phyloP scores from a whole-genome alignment of 2,113 vertebrate genomes.

The Ictalurus punctatus region DNA sequence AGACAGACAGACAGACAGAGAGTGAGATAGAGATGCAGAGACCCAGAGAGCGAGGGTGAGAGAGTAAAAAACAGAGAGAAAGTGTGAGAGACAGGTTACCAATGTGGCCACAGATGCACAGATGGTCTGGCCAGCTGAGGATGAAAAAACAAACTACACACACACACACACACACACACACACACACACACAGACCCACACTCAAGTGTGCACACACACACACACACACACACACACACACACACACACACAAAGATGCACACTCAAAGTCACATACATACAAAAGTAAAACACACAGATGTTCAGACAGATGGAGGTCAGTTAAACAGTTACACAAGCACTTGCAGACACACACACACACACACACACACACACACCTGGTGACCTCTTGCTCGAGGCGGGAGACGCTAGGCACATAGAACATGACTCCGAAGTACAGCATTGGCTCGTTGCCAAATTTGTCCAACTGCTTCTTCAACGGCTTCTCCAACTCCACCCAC shows the following conservation, averaged over 20 bases:
- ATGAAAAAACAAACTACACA: constrained; percentile 42
- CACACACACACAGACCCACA: not conserved
- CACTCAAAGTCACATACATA: not conserved
- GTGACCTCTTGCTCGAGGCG: constrained; percentile 90
- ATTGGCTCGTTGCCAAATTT: constrained; percentile 94
- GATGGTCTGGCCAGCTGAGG: constrained; percentile 28
- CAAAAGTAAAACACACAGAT: constrained; percentile 26
- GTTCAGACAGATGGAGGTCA: constrained; percentile 14
- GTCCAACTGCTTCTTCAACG: constrained; percentile 97
- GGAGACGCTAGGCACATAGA: constrained; percentile 92
- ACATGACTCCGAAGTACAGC: constrained; percentile 97
- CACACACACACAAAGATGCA: not conserved
- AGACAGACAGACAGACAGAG: not conserved
- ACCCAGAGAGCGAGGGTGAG: constrained; percentile 32
- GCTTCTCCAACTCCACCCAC: constrained; percentile 98
- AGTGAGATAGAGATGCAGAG: not conserved
- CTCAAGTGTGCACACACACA: not conserved
- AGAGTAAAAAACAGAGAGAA: constrained; percentile 46
- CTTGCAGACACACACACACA: constrained; percentile 23
- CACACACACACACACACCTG: constrained; percentile 69
- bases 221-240: constrained; percentile 13
- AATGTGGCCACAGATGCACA: constrained; percentile 73
- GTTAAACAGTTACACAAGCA: not conserved
- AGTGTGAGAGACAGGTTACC: constrained; percentile 64
- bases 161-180: constrained; percentile 7